Evolutionary conservation across 53 echinoderm and acorn worm species (phyloP), one percentile per base, ranked within the genome.

Genomic region (Luidia sarsii): DNA sequence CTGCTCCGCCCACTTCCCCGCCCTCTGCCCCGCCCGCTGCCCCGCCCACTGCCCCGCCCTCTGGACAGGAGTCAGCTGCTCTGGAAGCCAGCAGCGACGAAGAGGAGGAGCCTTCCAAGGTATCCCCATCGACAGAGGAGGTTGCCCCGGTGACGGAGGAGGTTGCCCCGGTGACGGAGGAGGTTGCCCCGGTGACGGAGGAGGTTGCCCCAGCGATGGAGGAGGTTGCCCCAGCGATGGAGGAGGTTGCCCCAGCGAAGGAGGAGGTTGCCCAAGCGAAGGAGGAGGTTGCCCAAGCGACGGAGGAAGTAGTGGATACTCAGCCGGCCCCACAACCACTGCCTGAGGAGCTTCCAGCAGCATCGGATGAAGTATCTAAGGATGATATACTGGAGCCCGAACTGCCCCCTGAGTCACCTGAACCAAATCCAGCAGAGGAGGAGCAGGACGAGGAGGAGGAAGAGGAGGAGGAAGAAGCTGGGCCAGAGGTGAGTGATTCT

Each of bases 291-390:
- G n/a, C n/a, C n/a, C n/a, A n/a, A n/a, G 20, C 50, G 39, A 18
- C 60, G 11, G 68, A 54, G 8, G 62, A 75, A 19, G 49, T 27
- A 10, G 71, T 57, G 13, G 83, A 88, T 18, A 48, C 63, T 30
- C 6, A 36, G 20, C 63, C 14, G 3, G 71, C 71, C 13, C 9
- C 67, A 13, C 35, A 50, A 9, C 49, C 39, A 20, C 87, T 81
- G 24, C 81, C 87, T 13, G 87, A 87, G 22, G 36, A 81, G 35
- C 73, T 81, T 19, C 61, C 83, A 48, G 89, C 75, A 15, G 67
- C 48, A 23, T 33, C 45, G 3, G 30, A 46, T 3, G 70, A 71
- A 31, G 54, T 21, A 31, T 35, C 39, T n/a, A n/a, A n/a, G n/a
- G n/a, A n/a, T n/a, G n/a, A n/a, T n/a, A n/a, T n/a, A n/a, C n/a